Percentiles rank a stretch among this genome's conserved stretches.
These are phyloP conservation scores for Cranoglanis bouderius DNA, from an alignment of 2,113 vertebrate species.

Conservation along the genomic window DNA sequence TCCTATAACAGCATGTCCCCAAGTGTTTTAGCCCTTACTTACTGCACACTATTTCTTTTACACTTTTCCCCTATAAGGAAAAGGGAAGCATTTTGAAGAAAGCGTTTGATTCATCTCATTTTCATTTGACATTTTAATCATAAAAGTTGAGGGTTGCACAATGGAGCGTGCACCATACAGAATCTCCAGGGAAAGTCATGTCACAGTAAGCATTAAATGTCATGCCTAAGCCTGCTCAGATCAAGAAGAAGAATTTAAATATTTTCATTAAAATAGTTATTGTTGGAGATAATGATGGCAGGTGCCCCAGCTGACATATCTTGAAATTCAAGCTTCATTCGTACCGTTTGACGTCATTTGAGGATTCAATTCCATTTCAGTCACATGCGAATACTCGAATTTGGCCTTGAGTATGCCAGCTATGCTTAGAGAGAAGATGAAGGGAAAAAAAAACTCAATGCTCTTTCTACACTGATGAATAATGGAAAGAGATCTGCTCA, in stretches of 20 bases:
- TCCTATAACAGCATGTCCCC: not conserved
- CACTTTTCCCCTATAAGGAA: conserved; percentile 18
- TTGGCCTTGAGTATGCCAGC: conserved; percentile 35
- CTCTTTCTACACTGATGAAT: conserved; percentile 44
- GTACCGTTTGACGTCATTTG: conserved; percentile 43
- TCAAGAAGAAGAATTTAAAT: conserved; percentile 42
- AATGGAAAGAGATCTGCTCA: conserved; percentile 48
- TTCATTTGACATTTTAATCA: conserved; percentile 51
- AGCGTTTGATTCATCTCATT: conserved; percentile 43
- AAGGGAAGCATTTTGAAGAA: conserved; percentile 15
- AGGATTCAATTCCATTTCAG: conserved; percentile 40
- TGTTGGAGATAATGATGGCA: conserved; percentile 47
- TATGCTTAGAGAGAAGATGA: conserved; percentile 31
- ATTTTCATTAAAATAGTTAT: conserved; percentile 49
- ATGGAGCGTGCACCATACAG: not conserved
- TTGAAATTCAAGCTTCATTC: conserved; percentile 41
- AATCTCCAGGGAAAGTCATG: conserved; percentile 40
- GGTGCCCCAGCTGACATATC: conserved; percentile 46
- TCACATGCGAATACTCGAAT: conserved; percentile 9
- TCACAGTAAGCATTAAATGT: conserved; percentile 47
- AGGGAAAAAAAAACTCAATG: not conserved
- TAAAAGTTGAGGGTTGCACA: conserved; percentile 38
- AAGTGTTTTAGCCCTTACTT: not conserved
- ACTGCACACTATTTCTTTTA: conserved; percentile 6
- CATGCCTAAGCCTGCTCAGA: conserved; percentile 41